Conservation (phyloP, 92 coral and sea anemone species). For the Bergia sp. region DNA sequence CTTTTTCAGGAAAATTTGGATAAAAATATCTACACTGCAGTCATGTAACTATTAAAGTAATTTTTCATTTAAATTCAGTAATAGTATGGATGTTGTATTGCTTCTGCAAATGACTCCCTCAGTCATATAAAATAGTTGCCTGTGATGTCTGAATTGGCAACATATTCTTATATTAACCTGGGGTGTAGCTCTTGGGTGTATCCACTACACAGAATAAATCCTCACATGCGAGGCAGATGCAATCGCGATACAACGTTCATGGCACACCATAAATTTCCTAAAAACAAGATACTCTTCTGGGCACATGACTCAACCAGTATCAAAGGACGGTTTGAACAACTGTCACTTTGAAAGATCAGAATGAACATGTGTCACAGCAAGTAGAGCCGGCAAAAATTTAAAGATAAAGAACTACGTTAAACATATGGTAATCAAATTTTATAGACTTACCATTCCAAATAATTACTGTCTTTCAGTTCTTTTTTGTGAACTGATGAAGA, state of each 20-base stretch:
- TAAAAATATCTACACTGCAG: too few relatives aligned
- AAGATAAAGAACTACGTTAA: background rate
- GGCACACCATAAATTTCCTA: background rate
- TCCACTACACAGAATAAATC: background rate
- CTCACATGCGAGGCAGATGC: too few relatives aligned
- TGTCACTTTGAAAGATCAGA: background rate
- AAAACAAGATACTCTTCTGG: background rate
- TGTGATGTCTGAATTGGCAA: too few relatives aligned
- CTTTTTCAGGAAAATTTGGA: too few relatives aligned
- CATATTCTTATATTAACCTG: too few relatives aligned
- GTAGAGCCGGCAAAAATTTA: background rate
- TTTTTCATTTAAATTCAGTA: too few relatives aligned
- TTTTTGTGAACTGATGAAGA: background rate
- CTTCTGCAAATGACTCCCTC: too few relatives aligned
- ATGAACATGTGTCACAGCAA: background rate
- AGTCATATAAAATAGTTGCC: too few relatives aligned
- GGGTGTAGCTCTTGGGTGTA: background rate
- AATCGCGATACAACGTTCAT: background rate
- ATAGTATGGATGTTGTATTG: background rate
- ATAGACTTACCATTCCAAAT: conserved; percentile 25
- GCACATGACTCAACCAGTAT: background rate
- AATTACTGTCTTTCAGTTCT: background rate
- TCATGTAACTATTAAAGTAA: too few relatives aligned
- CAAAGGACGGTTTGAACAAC: background rate
- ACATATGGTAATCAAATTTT: background rate